A percentile compares a stretch with the other conserved stretches of the same genome.
phyloP scores from a whole-genome alignment of 2,888 invertebrate genomes.

The Calameuta pallipes region DNA sequence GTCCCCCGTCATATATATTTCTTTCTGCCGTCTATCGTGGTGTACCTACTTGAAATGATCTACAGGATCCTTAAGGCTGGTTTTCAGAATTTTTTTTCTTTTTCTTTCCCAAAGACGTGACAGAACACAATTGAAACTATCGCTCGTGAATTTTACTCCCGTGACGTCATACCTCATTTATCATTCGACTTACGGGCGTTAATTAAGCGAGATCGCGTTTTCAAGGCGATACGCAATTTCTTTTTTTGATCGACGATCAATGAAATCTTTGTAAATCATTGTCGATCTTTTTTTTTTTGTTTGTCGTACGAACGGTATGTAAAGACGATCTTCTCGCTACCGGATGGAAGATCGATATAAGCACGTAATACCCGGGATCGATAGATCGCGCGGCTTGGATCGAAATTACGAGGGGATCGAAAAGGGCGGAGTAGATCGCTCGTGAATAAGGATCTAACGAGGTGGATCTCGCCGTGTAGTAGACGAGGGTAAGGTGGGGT shows the following conservation, averaged over 20 bases:
- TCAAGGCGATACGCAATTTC: not conserved
- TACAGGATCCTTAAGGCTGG: not conserved
- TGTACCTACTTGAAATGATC: not conserved
- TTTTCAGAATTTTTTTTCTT: not conserved
- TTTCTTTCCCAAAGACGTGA: not conserved
- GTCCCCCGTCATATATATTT: not conserved
- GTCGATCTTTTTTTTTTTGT: not conserved
- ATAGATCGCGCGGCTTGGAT: constrained; percentile 7
- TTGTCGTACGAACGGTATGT: not conserved
- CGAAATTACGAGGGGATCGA: constrained; percentile 10
- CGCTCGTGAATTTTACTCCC: not conserved
- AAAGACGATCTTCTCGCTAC: not conserved
- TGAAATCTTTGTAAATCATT: not conserved
- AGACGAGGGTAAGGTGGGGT: too few species aligned
- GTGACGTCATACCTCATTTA: not conserved
- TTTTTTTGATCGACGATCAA: not conserved
- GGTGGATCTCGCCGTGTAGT: constrained; percentile 14
- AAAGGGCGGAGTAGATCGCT: constrained; percentile 33
- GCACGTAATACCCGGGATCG: not conserved
- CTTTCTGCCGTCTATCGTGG: not conserved
- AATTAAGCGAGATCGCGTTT: not conserved
- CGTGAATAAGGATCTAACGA: constrained; percentile 34
- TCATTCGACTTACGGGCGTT: not conserved
- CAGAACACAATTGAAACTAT: not conserved
- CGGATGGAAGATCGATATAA: not conserved